These are phyloP conservation scores for Drosophila sucinea DNA, from an alignment of 1,140 invertebrate genomes.

Conservation along the genomic window DNA sequence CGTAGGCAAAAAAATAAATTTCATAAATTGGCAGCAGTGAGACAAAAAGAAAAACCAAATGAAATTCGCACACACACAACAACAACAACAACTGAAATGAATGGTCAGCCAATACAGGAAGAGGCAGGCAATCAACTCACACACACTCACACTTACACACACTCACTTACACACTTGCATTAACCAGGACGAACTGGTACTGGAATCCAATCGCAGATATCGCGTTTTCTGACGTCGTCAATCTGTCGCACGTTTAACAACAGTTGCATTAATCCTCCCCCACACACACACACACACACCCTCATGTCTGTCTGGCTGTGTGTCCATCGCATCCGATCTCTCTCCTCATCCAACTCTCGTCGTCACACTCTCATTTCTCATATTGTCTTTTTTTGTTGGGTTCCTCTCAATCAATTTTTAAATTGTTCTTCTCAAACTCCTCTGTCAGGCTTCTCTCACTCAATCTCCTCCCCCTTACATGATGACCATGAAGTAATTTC, in stretches of 20 bases:
- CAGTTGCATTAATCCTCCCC: constrained; percentile 69
- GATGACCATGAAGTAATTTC: too few relatives aligned
- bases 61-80: constrained; percentile 20
- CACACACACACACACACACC: too few relatives aligned
- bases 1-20: constrained; percentile 77
- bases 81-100: constrained; percentile 13
- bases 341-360: not conserved
- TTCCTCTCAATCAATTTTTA: not conserved
- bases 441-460: too few relatives aligned
- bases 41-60: not conserved
- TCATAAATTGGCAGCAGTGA: constrained; percentile 66
- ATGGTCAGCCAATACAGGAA: not conserved
- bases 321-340: not conserved
- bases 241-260: constrained; percentile 71
- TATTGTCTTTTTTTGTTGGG: not conserved
- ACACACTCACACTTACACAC: not conserved
- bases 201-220: constrained; percentile 23
- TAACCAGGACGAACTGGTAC: constrained; percentile 16
- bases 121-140: constrained; percentile 5
- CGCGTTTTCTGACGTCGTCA: constrained; percentile 54
- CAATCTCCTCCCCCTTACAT: too few relatives aligned
- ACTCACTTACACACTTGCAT: not conserved
- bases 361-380: constrained; percentile 1
- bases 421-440: not conserved
- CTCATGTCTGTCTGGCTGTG: not conserved